Percentiles rank a stretch among this genome's conserved stretches.
phyloP scores from a whole-genome alignment of 2,113 vertebrate species.

The Oreotrochilus melanogaster region DNA sequence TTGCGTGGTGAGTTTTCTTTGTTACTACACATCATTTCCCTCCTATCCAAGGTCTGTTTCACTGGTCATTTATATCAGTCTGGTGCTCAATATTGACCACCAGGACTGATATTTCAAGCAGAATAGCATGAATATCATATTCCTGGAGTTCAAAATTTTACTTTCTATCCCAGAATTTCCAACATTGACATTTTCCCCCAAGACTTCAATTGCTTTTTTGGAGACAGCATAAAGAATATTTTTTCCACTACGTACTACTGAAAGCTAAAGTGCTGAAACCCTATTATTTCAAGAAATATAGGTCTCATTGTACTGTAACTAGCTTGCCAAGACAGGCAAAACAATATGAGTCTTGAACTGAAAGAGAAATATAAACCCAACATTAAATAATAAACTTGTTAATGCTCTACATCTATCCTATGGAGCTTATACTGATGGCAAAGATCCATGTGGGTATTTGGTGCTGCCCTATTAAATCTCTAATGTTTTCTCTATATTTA shows the following conservation, averaged over 20 bases:
- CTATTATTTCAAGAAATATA: background rate
- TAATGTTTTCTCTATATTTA: background rate
- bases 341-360: background rate
- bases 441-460: background rate
- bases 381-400: background rate
- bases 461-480: background rate
- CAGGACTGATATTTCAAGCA: constrained; percentile 61
- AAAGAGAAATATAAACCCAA: background rate
- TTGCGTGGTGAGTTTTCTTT: background rate
- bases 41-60: background rate
- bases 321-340: background rate
- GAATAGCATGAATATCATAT: constrained; percentile 29
- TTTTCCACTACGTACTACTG: background rate
- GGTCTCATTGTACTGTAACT: background rate
- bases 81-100: background rate
- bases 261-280: background rate
- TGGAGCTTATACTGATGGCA: background rate
- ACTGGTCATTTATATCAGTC: background rate
- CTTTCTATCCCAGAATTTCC: constrained; percentile 3
- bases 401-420: background rate
- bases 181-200: constrained; percentile 3
- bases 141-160: constrained; percentile 41
- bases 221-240: background rate
- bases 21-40: background rate
- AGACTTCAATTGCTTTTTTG: constrained; percentile 12